Evolutionary conservation across 2,797 vertebrate genomes (phyloP), one percentile per base, ranked within the genome.

Genomic region (Acropternis orthonyx): DNA sequence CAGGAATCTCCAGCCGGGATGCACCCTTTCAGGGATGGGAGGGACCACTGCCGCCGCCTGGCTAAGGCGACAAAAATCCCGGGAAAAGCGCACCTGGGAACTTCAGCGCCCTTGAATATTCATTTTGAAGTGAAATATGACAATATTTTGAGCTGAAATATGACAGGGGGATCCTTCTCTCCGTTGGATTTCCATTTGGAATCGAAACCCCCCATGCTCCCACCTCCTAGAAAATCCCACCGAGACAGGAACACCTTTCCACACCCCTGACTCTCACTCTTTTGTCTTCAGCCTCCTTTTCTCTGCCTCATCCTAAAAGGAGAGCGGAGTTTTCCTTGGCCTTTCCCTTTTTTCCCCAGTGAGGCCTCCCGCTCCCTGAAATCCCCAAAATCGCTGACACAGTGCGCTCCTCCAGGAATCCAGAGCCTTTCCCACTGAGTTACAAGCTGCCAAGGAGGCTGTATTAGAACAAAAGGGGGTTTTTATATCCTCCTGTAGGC

Each of bases 311-410:
- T 88, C 68, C 76, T 61, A 52, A 88, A 75, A 76, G 37, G 22
- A 92, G 41, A 61, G 37, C 21, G 32, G 15, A 74, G 28, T 52
- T 92, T 74, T 92, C 67, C 77, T 67, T 0, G 0, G 69, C 37
- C 30, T 95, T 93, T 85, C 67, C 23, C 68, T 92, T 90, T 85
- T 89, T 65, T 89, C 91, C 94, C 77, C 59, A 78, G 54, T 82
- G 71, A 72, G 85, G 62, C 73, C 83, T 95, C 82, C 20, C 55
- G 4, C 65, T 84, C 88, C 85, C 81, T 90, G 72, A 89, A 93
- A 93, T 94, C 68, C 72, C 54, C 74, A 88, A 96, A 96, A 96
- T 92, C 18, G 93, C 95, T 96, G 93, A 94, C 95, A 96, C 93
- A 95, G 83, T 90, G 85, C 0, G 36, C 94, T 96, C 90, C 96